Base-by-base conservation (phyloP, 2,797 vertebrate genomes). In the Aldrovandia affinis region DNA sequence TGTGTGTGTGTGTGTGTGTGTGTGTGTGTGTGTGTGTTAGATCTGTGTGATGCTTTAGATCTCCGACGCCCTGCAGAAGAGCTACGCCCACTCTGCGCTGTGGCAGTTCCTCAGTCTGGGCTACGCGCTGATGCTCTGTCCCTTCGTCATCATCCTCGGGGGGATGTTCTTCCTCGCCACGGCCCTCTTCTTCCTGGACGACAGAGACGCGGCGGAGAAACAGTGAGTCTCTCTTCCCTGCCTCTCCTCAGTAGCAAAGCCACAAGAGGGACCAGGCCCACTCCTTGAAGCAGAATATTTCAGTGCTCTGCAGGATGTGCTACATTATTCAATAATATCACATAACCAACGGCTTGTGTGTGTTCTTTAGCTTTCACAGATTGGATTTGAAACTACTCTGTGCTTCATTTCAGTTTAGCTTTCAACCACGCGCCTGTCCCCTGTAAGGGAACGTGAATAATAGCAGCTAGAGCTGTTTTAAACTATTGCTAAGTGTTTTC, bases 91-190 rank as follows among this genome's bases (percentile, higher is more conserved):
- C 80, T 98, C 98, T 39, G 93, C 95, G 0, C 96, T 99, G 78
- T 99, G 98, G 98, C 95, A 95, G 92, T 99, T 99, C 94, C 96
- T 99, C 89, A 99, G 98, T 88, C 91, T 99, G 93, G 98, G 98
- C 61, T 99, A 99, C 0, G 98, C 98, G 0, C 98, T 99, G 92
- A 99, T 99, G 98, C 97, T 99, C 85, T 99, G 98, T 86, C 98
- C 98, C 0, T 99, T 99, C 52, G 96, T 99, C 84, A 96, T 99
- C 83, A 98, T 99, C 91, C 95, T 99, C 85, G 98, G 98, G 78
- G 98, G 98, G 89, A 99, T 98, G 97, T 99, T 99, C 87, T 99
- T 99, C 95, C 95, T 99, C 81, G 97, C 97, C 88, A 99, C 98
- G 0, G 98, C 98, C 0, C 95, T 99, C 91, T 99, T 97, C 96